Conservation (phyloP, 1,140 invertebrate genomes). For the Acromyrmex heyeri region DNA sequence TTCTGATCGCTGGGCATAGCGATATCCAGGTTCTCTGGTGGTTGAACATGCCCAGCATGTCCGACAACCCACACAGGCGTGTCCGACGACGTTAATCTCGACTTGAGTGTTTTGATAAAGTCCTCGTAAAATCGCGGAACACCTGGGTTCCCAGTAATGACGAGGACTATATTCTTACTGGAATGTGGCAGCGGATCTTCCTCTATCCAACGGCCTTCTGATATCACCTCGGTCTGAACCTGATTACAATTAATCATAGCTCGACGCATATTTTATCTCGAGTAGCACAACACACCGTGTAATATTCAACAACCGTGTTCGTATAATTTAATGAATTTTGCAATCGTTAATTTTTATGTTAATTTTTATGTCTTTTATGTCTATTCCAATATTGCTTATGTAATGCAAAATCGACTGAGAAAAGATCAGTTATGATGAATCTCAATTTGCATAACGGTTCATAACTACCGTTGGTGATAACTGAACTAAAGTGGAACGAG, state of each 20-base stretch:
- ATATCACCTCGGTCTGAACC: constrained; percentile 90
- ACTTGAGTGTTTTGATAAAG: constrained; percentile 90
- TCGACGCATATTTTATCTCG: constrained; percentile 84
- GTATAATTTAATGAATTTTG: too few relatives aligned
- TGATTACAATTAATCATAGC: constrained; percentile 88
- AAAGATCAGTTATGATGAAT: not conserved
- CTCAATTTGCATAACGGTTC: not conserved
- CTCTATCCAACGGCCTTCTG: constrained; percentile 90
- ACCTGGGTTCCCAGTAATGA: constrained; percentile 91
- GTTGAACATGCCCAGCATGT: constrained; percentile 91
- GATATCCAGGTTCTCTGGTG: constrained; percentile 83
- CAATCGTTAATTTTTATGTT: too few relatives aligned
- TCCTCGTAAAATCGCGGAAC: constrained; percentile 91
- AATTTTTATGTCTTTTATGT: too few relatives aligned
- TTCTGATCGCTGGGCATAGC: constrained; percentile 85
- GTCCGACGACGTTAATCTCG: constrained; percentile 85
- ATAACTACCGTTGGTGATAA: not conserved
- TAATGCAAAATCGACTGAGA: too few relatives aligned
- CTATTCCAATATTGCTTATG: too few relatives aligned
- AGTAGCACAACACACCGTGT: too few relatives aligned
- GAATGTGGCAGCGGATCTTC: constrained; percentile 86
- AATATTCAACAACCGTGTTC: not conserved
- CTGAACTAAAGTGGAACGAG: not conserved
- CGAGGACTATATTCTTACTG: constrained; percentile 87
- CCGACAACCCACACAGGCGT: constrained; percentile 92